Conservation (phyloP, 2,113 vertebrate genomes). For the Neotoma lepida region DNA sequence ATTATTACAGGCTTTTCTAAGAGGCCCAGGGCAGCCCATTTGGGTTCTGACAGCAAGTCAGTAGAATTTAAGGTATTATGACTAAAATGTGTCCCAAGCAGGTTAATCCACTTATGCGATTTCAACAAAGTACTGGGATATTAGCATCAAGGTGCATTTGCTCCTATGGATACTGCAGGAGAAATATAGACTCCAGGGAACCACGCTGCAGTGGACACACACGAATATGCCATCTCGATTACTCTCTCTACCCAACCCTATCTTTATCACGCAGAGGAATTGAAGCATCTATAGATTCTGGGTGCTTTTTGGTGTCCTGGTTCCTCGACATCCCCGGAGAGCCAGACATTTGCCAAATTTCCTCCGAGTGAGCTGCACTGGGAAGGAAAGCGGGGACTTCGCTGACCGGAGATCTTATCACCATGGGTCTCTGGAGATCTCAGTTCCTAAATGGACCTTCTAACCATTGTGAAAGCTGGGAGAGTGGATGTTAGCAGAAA, state of each 20-base stretch:
- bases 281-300: constrained; percentile 67
- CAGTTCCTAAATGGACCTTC: not conserved
- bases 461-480: constrained; percentile 49
- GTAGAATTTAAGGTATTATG: constrained; percentile 69
- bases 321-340: constrained; percentile 15
- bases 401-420: not conserved
- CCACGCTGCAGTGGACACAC: constrained; percentile 55
- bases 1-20: constrained; percentile 62
- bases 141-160: not conserved
- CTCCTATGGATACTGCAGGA: not conserved
- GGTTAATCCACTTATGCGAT: constrained; percentile 21
- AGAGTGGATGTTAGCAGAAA: constrained; percentile 22
- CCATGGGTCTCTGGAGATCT: not conserved
- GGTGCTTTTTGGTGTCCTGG: constrained; percentile 23
- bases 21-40: constrained; percentile 53
- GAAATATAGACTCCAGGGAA: not conserved
- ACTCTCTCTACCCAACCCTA: constrained; percentile 55
- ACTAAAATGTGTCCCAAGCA: constrained; percentile 65
- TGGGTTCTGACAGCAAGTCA: constrained; percentile 82
- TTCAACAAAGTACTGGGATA: not conserved
- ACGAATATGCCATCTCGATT: not conserved
- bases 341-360: constrained; percentile 55
- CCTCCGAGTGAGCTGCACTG: not conserved
- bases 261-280: constrained; percentile 71
- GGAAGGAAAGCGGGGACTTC: not conserved